These are phyloP conservation scores for Drosophila hamatofila DNA, from an alignment of 2,888 invertebrate species.

Conservation along the genomic window DNA sequence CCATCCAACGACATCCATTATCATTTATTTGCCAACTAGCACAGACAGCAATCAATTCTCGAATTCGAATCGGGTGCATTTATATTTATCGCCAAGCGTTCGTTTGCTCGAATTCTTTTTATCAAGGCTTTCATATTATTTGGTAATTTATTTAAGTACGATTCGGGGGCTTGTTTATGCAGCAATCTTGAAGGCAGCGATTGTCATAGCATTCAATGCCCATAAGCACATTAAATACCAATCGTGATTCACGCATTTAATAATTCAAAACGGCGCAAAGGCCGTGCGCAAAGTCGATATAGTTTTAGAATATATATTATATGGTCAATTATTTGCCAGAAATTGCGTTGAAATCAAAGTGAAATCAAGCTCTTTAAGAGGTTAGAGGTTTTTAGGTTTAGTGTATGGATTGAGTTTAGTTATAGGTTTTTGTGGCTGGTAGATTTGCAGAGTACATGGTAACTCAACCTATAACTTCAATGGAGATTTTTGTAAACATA, in stretches of 20 bases:
- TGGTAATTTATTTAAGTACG: conserved; percentile 54
- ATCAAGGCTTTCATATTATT: conserved; percentile 49
- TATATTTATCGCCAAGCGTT: conserved; percentile 40
- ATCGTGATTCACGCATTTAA: conserved; percentile 51
- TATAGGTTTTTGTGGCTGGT: too few relatives aligned
- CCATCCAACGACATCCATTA: conserved; percentile 53
- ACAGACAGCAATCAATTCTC: conserved; percentile 60
- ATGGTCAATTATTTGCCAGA: background rate
- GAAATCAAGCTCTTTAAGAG: background rate
- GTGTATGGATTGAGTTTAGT: too few relatives aligned
- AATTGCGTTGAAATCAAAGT: background rate
- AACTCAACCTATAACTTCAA: background rate
- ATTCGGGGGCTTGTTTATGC: conserved; percentile 27
- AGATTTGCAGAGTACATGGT: too few relatives aligned
- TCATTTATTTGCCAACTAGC: conserved; percentile 47
- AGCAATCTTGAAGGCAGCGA: conserved; percentile 58
- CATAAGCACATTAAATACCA: conserved; percentile 49
- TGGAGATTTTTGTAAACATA: too few relatives aligned
- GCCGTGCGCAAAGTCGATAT: conserved; percentile 10
- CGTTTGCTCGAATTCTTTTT: conserved; percentile 29
- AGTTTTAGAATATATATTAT: background rate
- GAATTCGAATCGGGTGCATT: conserved; percentile 47
- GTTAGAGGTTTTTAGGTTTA: background rate
- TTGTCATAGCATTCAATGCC: conserved; percentile 50
- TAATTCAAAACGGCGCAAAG: conserved; percentile 26